Conservation (phyloP, 2,888 invertebrate genomes). For the Drosophila algonquin region DNA sequence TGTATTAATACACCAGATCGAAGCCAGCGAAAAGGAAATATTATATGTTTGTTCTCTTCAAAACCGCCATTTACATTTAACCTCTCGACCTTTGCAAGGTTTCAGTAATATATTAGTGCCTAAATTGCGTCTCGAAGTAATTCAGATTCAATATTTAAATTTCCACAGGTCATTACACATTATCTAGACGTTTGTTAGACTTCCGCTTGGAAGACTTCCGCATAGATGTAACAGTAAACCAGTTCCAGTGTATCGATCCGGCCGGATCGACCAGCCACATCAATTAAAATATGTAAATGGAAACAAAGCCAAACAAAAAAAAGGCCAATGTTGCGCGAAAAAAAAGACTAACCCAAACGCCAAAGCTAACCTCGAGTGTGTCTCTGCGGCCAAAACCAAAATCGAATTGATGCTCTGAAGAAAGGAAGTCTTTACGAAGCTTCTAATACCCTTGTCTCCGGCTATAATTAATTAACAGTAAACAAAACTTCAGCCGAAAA, state of each 20-base stretch:
- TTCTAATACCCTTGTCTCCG: background rate
- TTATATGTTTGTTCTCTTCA: background rate
- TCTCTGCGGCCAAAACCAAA: slow-evolving; percentile 24
- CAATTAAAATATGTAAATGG: slow-evolving; percentile 72
- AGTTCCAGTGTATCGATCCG: slow-evolving; percentile 14
- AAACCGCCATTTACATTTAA: slow-evolving; percentile 30
- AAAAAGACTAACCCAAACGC: slow-evolving; percentile 19
- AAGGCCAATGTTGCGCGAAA: slow-evolving; percentile 72
- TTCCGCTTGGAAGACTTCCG: slow-evolving; percentile 63
- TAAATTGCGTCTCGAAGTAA: background rate
- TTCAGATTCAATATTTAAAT: background rate
- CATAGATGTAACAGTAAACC: slow-evolving; percentile 70
- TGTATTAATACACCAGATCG: slow-evolving; percentile 19
- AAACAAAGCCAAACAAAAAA: slow-evolving; percentile 51
- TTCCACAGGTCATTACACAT: slow-evolving; percentile 32
- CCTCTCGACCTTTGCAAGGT: slow-evolving; percentile 25
- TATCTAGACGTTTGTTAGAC: slow-evolving; percentile 15
- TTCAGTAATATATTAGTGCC: slow-evolving; percentile 3
- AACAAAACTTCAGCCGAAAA: background rate
- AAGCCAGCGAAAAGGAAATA: slow-evolving; percentile 11
- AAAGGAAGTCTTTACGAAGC: background rate
- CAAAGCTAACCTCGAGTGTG: slow-evolving; percentile 32
- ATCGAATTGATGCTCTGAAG: background rate
- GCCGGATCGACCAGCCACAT: slow-evolving; percentile 23
- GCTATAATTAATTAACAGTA: background rate